Percentiles rank a stretch among this genome's conserved stretches.
Evolutionary conservation across 2,113 vertebrate species (phyloP).

Genomic region (Eptatretus burgeri): DNA sequence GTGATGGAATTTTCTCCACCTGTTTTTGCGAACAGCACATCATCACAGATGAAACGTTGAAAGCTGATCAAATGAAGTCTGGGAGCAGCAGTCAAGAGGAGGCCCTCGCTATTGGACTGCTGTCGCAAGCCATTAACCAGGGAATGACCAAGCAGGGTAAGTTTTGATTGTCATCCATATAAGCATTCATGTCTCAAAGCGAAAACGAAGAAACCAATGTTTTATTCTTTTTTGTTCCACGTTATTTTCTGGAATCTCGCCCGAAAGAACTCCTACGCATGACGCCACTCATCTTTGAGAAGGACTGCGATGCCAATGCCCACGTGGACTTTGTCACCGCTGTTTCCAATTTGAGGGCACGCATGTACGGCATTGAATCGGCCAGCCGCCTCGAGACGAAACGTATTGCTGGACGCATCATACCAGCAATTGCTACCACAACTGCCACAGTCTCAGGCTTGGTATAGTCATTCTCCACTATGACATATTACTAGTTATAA

Average conservation of each 20-base stretch:
- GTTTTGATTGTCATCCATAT: conserved; percentile 9
- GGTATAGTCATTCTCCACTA: conserved; percentile 17
- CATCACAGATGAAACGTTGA: conserved; percentile 66
- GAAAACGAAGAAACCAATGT: no score
- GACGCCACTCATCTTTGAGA: conserved; percentile 52
- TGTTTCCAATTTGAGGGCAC: conserved; percentile 56
- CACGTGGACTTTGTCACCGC: conserved; percentile 71
- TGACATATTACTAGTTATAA: no score
- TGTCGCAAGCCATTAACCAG: conserved; percentile 34
- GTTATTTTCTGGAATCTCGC: neutral
- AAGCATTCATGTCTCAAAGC: neutral
- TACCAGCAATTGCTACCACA: conserved; percentile 89
- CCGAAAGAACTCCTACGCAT: conserved; percentile 34
- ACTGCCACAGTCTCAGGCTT: conserved; percentile 78
- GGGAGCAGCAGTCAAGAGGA: conserved; percentile 68
- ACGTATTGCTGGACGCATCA: conserved; percentile 86
- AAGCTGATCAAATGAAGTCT: conserved; percentile 41
- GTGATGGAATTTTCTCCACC: no score
- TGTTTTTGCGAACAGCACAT: conserved; percentile 26
- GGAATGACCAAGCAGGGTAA: conserved; percentile 35
- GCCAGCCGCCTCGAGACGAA: conserved; percentile 81
- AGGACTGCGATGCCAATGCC: conserved; percentile 62
- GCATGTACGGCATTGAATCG: conserved; percentile 65
- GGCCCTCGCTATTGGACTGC: conserved; percentile 40
- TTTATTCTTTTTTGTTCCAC: neutral